These are phyloP conservation scores for Daubentonia madagascariensis DNA, from an alignment of 2,113 vertebrate genomes.

Conservation along the genomic window DNA sequence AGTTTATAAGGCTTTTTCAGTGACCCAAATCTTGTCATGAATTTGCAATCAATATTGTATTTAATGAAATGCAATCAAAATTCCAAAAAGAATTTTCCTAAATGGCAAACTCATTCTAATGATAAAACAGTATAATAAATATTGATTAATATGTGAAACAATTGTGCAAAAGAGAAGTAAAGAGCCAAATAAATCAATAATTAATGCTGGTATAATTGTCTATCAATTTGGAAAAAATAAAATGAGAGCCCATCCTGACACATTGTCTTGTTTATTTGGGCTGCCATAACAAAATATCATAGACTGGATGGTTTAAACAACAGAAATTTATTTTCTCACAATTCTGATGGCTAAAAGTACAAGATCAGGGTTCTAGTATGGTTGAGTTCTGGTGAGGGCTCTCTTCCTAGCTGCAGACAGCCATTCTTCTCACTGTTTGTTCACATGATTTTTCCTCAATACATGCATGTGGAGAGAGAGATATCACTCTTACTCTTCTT, in stretches of 20 bases:
- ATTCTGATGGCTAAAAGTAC: background rate
- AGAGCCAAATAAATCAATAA: background rate
- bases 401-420: background rate
- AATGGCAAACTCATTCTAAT: background rate
- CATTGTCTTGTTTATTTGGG: background rate
- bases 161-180: background rate
- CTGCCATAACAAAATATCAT: background rate
- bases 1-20: background rate
- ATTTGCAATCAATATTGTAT: background rate
- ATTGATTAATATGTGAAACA: background rate
- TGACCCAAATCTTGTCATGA: background rate
- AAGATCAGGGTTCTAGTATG: background rate
- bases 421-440: background rate
- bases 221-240: background rate
- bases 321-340: background rate
- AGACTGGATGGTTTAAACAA: background rate
- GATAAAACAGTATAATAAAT: background rate
- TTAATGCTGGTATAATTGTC: background rate
- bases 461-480: background rate
- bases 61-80: background rate
- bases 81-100: background rate
- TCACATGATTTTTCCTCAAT: background rate
- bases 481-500: background rate
- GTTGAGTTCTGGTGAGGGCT: background rate
- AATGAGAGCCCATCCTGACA: background rate